These are phyloP conservation scores for Calypte anna DNA, from an alignment of 2,113 vertebrate genomes.

Conservation along the genomic window DNA sequence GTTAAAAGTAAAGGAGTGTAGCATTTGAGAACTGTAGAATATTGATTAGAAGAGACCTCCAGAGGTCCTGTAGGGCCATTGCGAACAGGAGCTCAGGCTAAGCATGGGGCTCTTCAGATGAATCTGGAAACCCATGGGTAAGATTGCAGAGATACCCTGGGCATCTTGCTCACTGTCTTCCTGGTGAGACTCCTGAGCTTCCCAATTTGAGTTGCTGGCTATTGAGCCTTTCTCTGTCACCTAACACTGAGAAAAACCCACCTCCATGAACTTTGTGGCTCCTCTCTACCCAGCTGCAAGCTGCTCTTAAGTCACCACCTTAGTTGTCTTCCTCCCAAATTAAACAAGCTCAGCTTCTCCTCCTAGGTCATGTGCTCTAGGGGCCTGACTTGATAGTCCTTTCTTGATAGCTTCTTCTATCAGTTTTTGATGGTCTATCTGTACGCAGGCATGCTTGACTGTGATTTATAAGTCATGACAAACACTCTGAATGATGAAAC, in stretches of 20 bases:
- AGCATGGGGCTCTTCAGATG: background rate
- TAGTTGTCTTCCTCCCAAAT: background rate
- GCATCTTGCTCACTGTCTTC: background rate
- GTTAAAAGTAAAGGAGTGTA: background rate
- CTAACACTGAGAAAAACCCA: background rate
- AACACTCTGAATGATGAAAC: background rate
- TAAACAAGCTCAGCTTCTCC: background rate
- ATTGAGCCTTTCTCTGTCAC: background rate
- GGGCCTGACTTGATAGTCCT: background rate
- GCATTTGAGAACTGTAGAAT: background rate
- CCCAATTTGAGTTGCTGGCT: background rate
- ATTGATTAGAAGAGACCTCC: background rate
- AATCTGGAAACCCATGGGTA: background rate
- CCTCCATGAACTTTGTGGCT: background rate
- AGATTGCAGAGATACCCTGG: background rate
- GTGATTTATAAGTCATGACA: background rate
- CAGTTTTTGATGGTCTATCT: background rate
- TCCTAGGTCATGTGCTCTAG: accelerated
- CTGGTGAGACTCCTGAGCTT: background rate
- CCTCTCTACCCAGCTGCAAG: background rate
- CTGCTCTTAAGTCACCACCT: background rate
- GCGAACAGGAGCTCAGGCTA: background rate
- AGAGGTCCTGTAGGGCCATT: background rate
- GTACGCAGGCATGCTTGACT: background rate
- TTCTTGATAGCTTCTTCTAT: background rate